Evolutionary conservation across 1,140 invertebrate genomes (phyloP).

Genomic region (Penaeus indicus): DNA sequence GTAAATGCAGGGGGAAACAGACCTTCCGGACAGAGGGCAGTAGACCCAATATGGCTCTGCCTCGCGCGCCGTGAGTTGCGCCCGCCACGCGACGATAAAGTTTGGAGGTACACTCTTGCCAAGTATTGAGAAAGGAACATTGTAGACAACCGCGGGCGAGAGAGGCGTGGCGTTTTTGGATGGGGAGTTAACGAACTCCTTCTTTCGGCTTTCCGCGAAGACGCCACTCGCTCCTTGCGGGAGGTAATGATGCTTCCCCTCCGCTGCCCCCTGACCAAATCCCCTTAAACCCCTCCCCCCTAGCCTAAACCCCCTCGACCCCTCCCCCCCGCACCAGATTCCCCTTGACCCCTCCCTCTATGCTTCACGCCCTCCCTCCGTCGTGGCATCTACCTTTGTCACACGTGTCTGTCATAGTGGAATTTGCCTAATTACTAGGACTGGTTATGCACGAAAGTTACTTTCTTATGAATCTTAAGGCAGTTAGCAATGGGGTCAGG

Average conservation of each 20-base stretch:
- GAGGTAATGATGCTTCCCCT: not conserved
- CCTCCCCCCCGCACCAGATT: not conserved
- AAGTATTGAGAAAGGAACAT: conserved; percentile 36
- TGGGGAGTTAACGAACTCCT: no score
- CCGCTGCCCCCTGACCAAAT: not conserved
- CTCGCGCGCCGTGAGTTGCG: conserved; percentile 11
- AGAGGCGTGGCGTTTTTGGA: not conserved
- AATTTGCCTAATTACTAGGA: no score
- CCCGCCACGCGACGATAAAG: not conserved
- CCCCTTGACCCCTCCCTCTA: not conserved
- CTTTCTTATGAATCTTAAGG: no score
- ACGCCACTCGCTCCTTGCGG: no score
- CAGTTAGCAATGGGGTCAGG: no score
- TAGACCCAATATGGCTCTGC: no score
- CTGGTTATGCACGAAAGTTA: no score
- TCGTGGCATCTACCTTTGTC: not conserved
- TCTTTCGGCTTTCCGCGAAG: no score
- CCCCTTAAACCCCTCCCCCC: not conserved
- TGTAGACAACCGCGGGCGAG: conserved; percentile 24
- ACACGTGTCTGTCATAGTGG: no score
- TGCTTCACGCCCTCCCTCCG: not conserved
- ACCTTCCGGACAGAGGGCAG: no score
- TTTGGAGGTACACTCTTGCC: conserved; percentile 18
- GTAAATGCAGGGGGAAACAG: no score
- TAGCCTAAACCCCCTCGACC: not conserved